phyloP scores from a whole-genome alignment of 53 echinoderm and acorn worm genomes.

The Crossaster papposus region DNA sequence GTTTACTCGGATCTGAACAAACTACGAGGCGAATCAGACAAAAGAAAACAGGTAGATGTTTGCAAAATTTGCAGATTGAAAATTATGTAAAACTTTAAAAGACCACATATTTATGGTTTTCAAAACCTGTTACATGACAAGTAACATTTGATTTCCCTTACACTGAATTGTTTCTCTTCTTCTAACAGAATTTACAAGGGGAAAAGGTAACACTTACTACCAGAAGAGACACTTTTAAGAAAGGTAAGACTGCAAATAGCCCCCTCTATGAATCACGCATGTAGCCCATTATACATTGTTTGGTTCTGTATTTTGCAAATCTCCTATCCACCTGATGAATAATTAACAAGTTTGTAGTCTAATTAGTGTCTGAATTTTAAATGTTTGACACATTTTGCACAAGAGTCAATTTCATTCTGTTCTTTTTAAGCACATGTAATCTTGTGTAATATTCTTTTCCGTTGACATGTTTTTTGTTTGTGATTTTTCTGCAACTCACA shows the following conservation, averaged over 20 bases:
- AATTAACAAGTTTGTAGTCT: neutral
- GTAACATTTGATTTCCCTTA: too few species aligned
- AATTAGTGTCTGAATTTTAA: neutral
- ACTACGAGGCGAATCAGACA: slow-evolving; percentile 77
- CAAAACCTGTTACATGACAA: too few species aligned
- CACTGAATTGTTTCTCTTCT: neutral
- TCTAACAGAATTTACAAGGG: slow-evolving; percentile 84
- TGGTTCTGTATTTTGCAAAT: neutral
- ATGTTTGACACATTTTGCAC: neutral
- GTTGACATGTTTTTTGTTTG: too few species aligned
- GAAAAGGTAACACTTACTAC: slow-evolving; percentile 87
- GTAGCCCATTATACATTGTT: neutral
- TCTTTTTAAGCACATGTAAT: neutral
- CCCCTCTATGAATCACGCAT: neutral
- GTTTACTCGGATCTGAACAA: slow-evolving; percentile 79
- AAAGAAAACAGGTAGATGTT: slow-evolving; percentile 95
- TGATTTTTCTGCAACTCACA: neutral
- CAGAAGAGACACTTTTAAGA: slow-evolving; percentile 85
- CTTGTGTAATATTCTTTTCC: too few species aligned
- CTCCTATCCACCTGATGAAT: too few species aligned
- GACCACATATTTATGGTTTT: too few species aligned
- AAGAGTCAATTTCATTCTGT: neutral
- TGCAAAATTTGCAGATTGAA: too few species aligned
- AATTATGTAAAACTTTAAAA: too few species aligned
- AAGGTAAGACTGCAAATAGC: slow-evolving; percentile 62